Conservation (phyloP, 2,113 vertebrate species). For the Haemorhous mexicanus region DNA sequence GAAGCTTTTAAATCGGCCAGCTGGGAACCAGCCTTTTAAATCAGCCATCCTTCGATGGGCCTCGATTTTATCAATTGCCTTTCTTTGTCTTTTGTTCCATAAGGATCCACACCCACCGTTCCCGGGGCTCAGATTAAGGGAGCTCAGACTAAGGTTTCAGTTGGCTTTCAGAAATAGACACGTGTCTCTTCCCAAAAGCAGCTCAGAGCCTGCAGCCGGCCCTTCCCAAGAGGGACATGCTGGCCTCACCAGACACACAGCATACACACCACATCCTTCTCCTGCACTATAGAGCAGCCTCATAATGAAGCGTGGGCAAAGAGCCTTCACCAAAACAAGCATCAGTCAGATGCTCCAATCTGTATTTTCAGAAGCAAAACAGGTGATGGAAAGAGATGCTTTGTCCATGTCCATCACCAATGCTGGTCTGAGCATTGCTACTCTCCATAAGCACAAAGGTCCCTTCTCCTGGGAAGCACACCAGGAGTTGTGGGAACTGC, state of each 20-base stretch:
- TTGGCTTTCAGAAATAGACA: not conserved
- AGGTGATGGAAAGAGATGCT: not conserved
- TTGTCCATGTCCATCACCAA: not conserved
- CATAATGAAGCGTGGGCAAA: accelerated
- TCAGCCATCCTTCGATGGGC: not conserved
- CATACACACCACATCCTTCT: accelerated
- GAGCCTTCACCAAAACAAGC: not conserved
- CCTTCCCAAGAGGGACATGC: not conserved
- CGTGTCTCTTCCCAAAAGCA: not conserved
- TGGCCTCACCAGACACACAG: not conserved
- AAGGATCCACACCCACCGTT: not conserved
- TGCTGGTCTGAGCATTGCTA: not conserved
- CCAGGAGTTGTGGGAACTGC: not conserved
- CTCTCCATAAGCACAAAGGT: not conserved
- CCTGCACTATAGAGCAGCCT: not conserved
- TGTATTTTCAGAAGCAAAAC: not conserved
- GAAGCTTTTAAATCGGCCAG: slow-evolving; percentile 22
- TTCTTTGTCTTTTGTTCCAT: slow-evolving; percentile 30
- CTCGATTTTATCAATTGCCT: slow-evolving; percentile 39
- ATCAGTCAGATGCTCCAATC: not conserved
- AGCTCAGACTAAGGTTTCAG: not conserved
- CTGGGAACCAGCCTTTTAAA: slow-evolving; percentile 25
- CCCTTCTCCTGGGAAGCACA: not conserved
- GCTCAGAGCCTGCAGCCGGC: not conserved
- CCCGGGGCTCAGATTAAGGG: not conserved